Base-by-base conservation (phyloP, 37 sponge, comb jelly and placozoan genomes). In the Cliona cf. orientalis region DNA sequence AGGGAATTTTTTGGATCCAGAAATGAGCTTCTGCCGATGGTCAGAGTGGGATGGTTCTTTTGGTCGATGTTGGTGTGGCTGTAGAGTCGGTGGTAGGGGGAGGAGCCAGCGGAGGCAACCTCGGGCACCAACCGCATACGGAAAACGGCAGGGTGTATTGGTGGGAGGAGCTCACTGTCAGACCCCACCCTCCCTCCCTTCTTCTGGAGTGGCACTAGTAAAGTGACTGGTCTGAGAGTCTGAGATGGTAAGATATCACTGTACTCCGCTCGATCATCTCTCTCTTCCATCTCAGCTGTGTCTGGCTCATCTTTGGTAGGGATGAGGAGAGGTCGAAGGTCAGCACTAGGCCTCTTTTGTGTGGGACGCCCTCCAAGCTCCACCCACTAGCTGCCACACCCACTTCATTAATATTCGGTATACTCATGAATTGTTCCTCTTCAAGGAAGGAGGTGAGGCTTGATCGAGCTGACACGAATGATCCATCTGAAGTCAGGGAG, bases 381-480 rank as follows among this genome's bases (percentile, higher is more conserved):
- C 28, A 11, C 55, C 17, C 12, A n/a, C 31, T n/a, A n/a, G n/a
- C n/a, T n/a, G n/a, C 56, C 80, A 66, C 31, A 55, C 38, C n/a
- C 31, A 46, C 44, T 22, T 22, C 44, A 28, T 46, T 5, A 36
- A 72, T 23, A 60, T 76, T 57, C 58, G 79, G 58, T 3, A 79
- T 5, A 64, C 87, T 79, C 1, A 60, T 1, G n/a, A 84, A 74
- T 32, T 84, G 63, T n/a, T n/a, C n/a, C 29, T 55, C 35, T 9
- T 61, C 58, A 5, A 3, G 3, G 23, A 38, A 28, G 45, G 80
- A 86, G 0, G 80, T 72, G 28, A 79, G 65, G 33, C 79, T 78
- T 2, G 72, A 69, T 3, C 41, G 46, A 3, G 87, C 80, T 5
- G 87, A 86, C 21, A 31, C 38, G 44, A 77, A 85, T 0, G 69